Evolutionary conservation across 2,113 vertebrate species (phyloP).

Genomic region (Acanthochromis polyacanthus): DNA sequence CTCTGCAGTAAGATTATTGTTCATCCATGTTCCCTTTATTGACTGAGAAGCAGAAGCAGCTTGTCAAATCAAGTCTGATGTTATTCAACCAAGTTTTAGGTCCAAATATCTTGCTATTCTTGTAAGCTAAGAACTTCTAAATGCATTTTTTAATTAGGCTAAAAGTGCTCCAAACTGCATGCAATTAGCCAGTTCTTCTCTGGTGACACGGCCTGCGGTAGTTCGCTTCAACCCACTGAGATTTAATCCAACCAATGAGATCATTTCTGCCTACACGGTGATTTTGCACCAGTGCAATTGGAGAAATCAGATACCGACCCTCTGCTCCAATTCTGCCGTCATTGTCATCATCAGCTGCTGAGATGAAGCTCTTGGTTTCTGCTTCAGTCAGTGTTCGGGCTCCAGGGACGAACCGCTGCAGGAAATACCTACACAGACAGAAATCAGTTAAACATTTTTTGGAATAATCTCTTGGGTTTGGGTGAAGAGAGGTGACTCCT

Average conservation of each 20-base stretch:
- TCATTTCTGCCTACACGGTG: slow-evolving; percentile 10
- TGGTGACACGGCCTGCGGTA: neutral
- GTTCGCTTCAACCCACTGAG: neutral
- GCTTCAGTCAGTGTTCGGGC: slow-evolving; percentile 90
- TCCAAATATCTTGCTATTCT: too few species aligned
- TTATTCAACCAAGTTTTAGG: too few species aligned
- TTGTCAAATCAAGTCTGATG: too few species aligned
- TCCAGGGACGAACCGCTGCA: slow-evolving; percentile 90
- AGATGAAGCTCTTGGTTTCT: slow-evolving; percentile 92
- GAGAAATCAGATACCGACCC: slow-evolving; percentile 84
- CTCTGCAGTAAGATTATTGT: too few species aligned
- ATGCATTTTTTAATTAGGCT: neutral
- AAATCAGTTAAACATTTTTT: neutral
- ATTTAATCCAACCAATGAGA: slow-evolving; percentile 15
- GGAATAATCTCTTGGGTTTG: too few species aligned
- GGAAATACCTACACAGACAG: slow-evolving; percentile 88
- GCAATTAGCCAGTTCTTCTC: neutral
- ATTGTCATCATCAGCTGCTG: slow-evolving; percentile 90
- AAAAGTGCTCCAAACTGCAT: neutral
- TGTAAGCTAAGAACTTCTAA: neutral
- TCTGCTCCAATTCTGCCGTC: slow-evolving; percentile 95
- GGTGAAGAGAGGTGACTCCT: too few species aligned
- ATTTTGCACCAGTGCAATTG: slow-evolving; percentile 1
- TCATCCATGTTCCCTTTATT: too few species aligned
- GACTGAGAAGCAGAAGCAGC: too few species aligned